Percentiles rank a stretch among this genome's conserved stretches.
Evolutionary conservation across 1,140 invertebrate genomes (phyloP).

Genomic region (Solen grandis): DNA sequence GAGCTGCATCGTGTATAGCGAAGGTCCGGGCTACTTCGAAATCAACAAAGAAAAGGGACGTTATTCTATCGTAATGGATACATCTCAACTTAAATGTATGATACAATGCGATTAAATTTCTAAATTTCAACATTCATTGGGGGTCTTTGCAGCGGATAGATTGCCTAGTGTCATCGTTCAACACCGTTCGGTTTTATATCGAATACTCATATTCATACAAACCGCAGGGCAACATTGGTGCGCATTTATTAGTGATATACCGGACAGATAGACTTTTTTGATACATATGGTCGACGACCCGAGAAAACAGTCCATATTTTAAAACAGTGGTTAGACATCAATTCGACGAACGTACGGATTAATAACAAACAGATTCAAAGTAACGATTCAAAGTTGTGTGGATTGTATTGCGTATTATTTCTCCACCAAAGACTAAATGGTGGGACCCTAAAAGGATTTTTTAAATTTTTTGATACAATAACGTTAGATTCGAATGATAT

Average conservation of each 20-base stretch:
- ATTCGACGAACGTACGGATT: not conserved
- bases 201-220: not conserved
- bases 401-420: conserved; percentile 45
- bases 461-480: not conserved
- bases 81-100: conserved; percentile 17
- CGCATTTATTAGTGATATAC: not conserved
- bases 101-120: conserved; percentile 28
- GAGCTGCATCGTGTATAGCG: not conserved
- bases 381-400: conserved; percentile 36
- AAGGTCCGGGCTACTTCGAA: conserved; percentile 36
- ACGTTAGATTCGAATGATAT: too few species aligned
- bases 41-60: conserved; percentile 36
- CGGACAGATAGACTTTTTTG: conserved; percentile 39
- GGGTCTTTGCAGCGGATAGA: not conserved
- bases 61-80: conserved; percentile 49
- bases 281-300: conserved; percentile 33
- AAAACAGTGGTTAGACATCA: conserved; percentile 16
- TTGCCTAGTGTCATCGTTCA: not conserved
- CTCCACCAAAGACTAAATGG: not conserved
- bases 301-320: conserved; percentile 5
- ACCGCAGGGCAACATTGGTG: conserved; percentile 47
- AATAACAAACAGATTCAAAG: conserved; percentile 45
- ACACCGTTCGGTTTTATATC: not conserved
- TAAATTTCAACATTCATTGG: conserved; percentile 4
- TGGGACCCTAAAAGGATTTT: not conserved